Base-by-base conservation (phyloP, 2,113 vertebrate genomes). In the Xenopus borealis region DNA sequence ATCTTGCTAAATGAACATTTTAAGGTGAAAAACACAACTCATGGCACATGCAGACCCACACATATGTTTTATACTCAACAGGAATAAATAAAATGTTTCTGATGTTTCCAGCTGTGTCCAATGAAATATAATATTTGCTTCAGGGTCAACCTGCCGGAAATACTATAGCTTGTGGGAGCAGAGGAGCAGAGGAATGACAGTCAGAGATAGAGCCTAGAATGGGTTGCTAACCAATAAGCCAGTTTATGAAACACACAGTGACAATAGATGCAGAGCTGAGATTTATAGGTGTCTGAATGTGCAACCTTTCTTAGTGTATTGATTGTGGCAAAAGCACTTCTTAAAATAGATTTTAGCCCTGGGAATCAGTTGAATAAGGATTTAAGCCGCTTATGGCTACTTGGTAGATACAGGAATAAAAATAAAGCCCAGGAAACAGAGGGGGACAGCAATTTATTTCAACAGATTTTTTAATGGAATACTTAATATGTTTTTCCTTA, bases 321-420 rank as follows among this genome's bases (percentile, higher is more conserved):
- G 68, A 69, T 58, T 12, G 17, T 19, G 67, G 67, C 52, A 9
- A 57, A 50, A 57, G 67, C 67, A 69, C 40, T 69, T 69, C 67
- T 18, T 55, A 40, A 57, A 57, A 57, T 69, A 69, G 67, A 69
- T 12, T 13, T 16, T 6, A 44, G 57, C 52, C 53, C 17, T 57
- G 52, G 66, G 53, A 69, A 69, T 69, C 23, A 69, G 52, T 10
- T 69, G 45, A 66, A 66, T 66, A 7, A 50, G 46, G 19, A 50
- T 44, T n/a, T 23, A 50, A 66, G 46, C 44, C 16, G 46, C 40
- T 46, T 13, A 40, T 40, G 5, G 5, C 33, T 40, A 40, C 33
- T 7, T 40, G 33, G 5, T 40, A 40, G 1, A 40, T 9, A 40
- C 33, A 40, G 33, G 33, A 40, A 40, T 40, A 40, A 7, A 40